Evolutionary conservation across 1,140 invertebrate species (phyloP).

Genomic region (Choristoneura fumiferana): DNA sequence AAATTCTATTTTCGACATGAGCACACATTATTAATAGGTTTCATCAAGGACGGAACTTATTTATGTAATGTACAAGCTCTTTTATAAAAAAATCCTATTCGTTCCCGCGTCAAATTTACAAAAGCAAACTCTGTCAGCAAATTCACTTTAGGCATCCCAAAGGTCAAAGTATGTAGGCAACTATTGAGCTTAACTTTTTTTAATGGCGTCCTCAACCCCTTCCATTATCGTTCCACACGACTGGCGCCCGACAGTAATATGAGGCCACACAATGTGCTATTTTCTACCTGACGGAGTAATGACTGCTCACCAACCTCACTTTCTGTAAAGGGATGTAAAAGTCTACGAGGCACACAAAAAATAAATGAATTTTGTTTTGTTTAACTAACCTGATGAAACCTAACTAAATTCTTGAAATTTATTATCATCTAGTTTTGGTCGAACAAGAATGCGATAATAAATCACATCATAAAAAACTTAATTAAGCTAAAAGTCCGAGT

Average conservation of each 20-base stretch:
- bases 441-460: no score
- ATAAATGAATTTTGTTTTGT: no score
- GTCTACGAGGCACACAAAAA: no score
- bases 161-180: slow-evolving; percentile 11
- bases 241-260: slow-evolving; percentile 3
- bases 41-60: no score
- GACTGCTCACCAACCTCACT: background rate
- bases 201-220: slow-evolving; percentile 10
- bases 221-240: slow-evolving; percentile 15
- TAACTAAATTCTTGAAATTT: no score
- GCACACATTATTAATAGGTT: no score
- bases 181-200: slow-evolving; percentile 15
- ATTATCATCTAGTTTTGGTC: no score
- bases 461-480: no score
- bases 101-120: background rate
- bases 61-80: no score
- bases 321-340: background rate
- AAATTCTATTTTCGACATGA: no score
- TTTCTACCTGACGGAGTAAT: slow-evolving; percentile 18
- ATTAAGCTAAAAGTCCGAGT: no score
- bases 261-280: slow-evolving; percentile 16
- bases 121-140: background rate
- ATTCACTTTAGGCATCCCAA: background rate
- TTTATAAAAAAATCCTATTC: background rate
- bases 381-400: no score